A percentile compares a stretch with the other conserved stretches of the same genome.
These are phyloP conservation scores for Chloebia gouldiae DNA, from an alignment of 2,113 vertebrate species.

Conservation along the genomic window DNA sequence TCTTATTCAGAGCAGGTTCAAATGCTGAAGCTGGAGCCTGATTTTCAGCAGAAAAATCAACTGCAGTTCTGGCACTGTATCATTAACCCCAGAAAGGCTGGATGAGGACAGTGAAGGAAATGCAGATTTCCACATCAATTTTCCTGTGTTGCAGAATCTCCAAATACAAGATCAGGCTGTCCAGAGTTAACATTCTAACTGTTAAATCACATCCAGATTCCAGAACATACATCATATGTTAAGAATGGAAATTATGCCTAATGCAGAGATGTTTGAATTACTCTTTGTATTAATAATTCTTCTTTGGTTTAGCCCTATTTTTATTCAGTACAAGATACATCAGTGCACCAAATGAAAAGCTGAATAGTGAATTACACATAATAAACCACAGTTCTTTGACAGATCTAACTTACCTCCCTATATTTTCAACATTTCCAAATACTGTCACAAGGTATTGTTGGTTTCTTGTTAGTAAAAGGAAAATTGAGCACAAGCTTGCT, in stretches of 20 bases:
- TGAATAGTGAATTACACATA: not conserved
- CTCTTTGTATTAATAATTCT: not conserved
- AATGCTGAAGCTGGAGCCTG: not conserved
- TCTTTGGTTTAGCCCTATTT: not conserved
- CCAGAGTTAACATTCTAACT: not conserved
- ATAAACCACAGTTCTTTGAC: not conserved
- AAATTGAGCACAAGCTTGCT: not conserved
- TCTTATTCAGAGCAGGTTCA: not conserved
- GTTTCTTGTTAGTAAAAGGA: not conserved
- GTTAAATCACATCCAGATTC: not conserved
- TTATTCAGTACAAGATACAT: not conserved
- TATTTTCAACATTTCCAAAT: not conserved
- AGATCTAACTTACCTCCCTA: not conserved
- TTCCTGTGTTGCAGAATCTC: not conserved
- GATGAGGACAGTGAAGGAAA: not conserved
- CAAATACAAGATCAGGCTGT: not conserved
- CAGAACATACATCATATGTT: not conserved
- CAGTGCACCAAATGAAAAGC: not conserved
- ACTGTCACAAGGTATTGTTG: not conserved
- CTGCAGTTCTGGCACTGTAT: not conserved
- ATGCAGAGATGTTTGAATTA: not conserved
- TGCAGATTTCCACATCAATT: not conserved
- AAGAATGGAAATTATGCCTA: not conserved
- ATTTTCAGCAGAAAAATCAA: not conserved
- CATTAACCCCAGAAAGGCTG: not conserved